These are phyloP conservation scores for Oryzias melastigma DNA, from an alignment of 2,113 vertebrate species.

Conservation along the genomic window DNA sequence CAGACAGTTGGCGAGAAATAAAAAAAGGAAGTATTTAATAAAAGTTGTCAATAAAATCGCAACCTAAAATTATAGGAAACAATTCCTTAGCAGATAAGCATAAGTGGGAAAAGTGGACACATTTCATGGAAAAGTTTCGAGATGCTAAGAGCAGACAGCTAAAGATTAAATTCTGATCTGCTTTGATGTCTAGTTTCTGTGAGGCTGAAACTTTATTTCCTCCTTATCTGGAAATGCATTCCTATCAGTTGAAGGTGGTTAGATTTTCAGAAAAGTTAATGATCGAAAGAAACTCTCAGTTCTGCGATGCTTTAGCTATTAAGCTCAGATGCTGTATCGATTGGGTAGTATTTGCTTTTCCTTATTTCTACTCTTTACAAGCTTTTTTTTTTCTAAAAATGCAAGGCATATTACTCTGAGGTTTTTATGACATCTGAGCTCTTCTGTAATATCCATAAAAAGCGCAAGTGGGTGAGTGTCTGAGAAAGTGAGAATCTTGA, in stretches of 20 bases:
- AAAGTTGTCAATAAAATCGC: too few relatives aligned
- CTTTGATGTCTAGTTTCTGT: too few relatives aligned
- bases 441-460: conserved; percentile 19
- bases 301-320: conserved; percentile 4
- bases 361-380: conserved; percentile 11
- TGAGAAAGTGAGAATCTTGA: conserved; percentile 38
- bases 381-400: conserved; percentile 8
- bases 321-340: conserved; percentile 14
- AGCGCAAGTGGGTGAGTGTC: conserved; percentile 24
- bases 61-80: too few relatives aligned
- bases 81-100: too few relatives aligned
- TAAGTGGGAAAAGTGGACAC: too few relatives aligned
- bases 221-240: background rate
- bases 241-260: conserved; percentile 8
- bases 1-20: too few relatives aligned
- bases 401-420: conserved; percentile 26
- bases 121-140: too few relatives aligned
- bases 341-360: conserved; percentile 2
- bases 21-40: too few relatives aligned
- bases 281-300: conserved; percentile 1
- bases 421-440: conserved; percentile 41
- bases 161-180: too few relatives aligned
- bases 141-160: too few relatives aligned
- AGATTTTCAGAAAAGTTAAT: conserved; percentile 15
- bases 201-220: too few relatives aligned